A percentile compares a stretch with the other conserved stretches of the same genome.
Evolutionary conservation across 2,888 invertebrate species (phyloP).

Genomic region (Eupithecia tripunctaria): DNA sequence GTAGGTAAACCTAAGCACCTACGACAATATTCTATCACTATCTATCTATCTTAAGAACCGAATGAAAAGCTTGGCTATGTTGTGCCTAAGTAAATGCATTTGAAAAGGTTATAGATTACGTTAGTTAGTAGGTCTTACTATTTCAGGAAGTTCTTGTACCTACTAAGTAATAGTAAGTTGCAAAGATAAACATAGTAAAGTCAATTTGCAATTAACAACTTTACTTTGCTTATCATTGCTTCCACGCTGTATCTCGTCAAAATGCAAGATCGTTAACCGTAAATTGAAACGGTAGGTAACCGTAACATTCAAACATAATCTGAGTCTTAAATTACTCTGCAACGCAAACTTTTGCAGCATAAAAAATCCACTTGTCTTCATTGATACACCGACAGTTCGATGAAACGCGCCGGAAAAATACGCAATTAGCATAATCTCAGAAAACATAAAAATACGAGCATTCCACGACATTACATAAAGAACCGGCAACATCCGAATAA

Average conservation of each 20-base stretch:
- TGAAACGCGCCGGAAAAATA: constrained; percentile 37
- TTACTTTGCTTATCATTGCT: neutral
- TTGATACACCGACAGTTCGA: constrained; percentile 27
- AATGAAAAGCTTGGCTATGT: neutral
- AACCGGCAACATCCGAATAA: constrained; percentile 38
- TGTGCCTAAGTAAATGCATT: neutral
- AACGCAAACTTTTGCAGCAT: too few relatives aligned
- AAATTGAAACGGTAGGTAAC: neutral
- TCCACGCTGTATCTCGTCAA: neutral
- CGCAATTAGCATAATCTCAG: constrained; percentile 41
- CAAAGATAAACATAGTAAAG: neutral
- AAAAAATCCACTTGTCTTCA: neutral
- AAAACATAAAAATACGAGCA: constrained; percentile 33
- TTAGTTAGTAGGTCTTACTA: neutral
- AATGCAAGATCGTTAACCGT: neutral
- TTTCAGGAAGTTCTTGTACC: neutral
- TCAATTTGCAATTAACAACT: neutral
- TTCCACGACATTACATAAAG: constrained; percentile 40
- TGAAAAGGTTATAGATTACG: neutral
- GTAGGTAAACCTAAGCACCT: too few relatives aligned
- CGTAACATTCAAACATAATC: neutral
- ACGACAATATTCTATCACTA: too few relatives aligned
- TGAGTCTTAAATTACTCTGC: neutral
- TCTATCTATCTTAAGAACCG: neutral
- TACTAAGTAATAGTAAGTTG: neutral